These are phyloP conservation scores for Natrix natrix DNA, from an alignment of 2,797 vertebrate genomes.

Conservation along the genomic window DNA sequence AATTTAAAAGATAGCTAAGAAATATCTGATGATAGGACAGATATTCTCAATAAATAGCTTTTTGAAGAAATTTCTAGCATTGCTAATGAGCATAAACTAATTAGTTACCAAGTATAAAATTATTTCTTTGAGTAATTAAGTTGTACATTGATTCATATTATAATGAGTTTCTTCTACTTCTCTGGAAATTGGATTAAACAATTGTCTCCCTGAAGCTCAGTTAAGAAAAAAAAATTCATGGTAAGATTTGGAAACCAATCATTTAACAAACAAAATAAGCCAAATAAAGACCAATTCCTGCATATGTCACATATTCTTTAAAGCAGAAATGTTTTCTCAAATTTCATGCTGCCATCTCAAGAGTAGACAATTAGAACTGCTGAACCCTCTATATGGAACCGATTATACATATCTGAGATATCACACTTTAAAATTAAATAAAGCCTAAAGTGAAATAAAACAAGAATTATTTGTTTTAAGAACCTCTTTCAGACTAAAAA, in stretches of 20 bases:
- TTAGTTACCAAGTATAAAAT: neutral
- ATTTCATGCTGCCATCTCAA: neutral
- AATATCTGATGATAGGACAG: neutral
- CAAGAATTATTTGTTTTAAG: neutral
- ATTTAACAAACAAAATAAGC: neutral
- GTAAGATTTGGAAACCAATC: neutral
- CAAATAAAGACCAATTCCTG: neutral
- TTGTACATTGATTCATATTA: neutral
- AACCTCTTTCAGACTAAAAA: neutral
- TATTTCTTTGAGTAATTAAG: neutral
- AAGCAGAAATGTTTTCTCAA: neutral
- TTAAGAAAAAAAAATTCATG: neutral
- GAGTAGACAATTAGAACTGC: neutral
- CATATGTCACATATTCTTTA: neutral
- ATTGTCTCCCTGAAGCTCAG: neutral
- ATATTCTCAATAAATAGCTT: neutral
- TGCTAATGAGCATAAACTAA: neutral
- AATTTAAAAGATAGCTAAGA: neutral
- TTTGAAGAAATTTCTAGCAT: neutral
- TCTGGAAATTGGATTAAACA: neutral
- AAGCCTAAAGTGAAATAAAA: neutral
- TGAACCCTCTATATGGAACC: neutral
- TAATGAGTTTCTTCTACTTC: neutral
- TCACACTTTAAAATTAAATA: neutral
- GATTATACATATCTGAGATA: neutral